A percentile compares a stretch with the other conserved stretches of the same genome.
These are phyloP conservation scores for Pelobates fuscus DNA, from an alignment of 2,113 vertebrate genomes.

Conservation along the genomic window DNA sequence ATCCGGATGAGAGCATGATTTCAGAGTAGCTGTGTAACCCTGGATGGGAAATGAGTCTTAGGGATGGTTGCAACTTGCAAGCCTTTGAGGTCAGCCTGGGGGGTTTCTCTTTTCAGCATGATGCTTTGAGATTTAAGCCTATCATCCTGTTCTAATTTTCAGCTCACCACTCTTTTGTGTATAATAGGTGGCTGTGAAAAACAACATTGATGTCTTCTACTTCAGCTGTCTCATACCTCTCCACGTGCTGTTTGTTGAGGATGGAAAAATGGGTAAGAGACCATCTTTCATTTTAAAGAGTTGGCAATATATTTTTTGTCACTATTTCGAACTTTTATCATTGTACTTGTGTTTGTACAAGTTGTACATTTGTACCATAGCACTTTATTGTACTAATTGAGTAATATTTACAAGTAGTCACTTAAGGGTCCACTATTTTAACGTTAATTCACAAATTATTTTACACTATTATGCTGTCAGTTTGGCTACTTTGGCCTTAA, in stretches of 20 bases:
- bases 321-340: no score
- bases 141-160: not conserved
- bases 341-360: no score
- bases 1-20: constrained; percentile 7
- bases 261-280: constrained; percentile 95
- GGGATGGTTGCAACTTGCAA: constrained; percentile 12
- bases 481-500: no score
- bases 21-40: not conserved
- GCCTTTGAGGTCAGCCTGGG: not conserved
- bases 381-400: no score
- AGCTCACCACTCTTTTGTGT: constrained; percentile 48
- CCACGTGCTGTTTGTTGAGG: constrained; percentile 97
- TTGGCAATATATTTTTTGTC: no score
- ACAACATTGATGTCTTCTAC: constrained; percentile 98
- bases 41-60: constrained; percentile 11
- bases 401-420: no score
- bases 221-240: constrained; percentile 98
- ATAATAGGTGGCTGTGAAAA: constrained; percentile 95
- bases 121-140: not conserved
- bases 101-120: not conserved
- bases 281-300: not conserved
- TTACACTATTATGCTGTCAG: no score
- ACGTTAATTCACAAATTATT: no score
- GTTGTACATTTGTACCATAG: no score
- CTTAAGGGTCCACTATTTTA: no score